Conservation (phyloP, 2,113 vertebrate species). For the Procavia capensis region DNA sequence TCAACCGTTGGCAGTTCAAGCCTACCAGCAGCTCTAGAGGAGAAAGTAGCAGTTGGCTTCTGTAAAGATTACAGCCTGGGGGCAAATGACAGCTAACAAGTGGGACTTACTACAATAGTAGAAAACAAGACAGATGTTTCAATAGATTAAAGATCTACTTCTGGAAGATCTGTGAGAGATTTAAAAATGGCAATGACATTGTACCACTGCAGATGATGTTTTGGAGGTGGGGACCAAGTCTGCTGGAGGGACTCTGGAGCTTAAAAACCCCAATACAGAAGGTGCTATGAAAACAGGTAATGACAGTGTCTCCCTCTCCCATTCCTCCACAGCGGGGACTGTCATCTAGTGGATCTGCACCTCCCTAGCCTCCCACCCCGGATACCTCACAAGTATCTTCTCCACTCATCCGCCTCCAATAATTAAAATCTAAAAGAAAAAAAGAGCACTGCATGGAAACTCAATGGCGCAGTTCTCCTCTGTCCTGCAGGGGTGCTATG, state of each 20-base stretch:
- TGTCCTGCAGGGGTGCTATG: no score
- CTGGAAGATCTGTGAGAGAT: not conserved
- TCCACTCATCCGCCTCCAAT: no score
- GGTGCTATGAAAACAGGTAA: not conserved
- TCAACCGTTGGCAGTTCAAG: no score
- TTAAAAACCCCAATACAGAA: not conserved
- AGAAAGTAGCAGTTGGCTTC: no score
- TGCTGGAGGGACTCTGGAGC: not conserved
- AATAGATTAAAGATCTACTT: not conserved
- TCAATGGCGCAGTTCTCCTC: no score
- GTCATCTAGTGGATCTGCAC: not conserved
- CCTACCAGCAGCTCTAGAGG: no score
- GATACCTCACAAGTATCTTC: no score
- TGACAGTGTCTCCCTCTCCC: not conserved
- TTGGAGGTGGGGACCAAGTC: not conserved
- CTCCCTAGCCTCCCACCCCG: no score
- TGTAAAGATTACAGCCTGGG: no score
- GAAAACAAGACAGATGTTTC: not conserved
- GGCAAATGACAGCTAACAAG: not conserved
- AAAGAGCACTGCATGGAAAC: no score
- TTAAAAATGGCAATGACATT: not conserved
- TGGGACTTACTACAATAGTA: not conserved
- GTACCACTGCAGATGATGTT: not conserved
- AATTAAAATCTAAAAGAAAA: no score
- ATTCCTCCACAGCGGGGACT: rapidly evolving